Percentiles rank a stretch among this genome's conserved stretches.
Conservation (phyloP, 1,140 invertebrate species). For the Bombus sibiricus region DNA sequence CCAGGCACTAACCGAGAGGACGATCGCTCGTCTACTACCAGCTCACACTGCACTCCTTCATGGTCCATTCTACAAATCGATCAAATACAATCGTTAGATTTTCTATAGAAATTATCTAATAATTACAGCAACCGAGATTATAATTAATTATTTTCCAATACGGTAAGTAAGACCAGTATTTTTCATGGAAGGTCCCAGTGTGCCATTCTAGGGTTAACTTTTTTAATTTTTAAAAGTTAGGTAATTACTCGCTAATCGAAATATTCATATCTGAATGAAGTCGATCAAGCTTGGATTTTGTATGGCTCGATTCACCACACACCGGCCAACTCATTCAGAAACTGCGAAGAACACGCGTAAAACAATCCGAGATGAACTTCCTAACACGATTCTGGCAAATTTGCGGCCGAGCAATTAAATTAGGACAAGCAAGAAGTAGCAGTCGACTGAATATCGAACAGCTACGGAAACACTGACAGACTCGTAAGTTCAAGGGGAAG, state of each 20-base stretch:
- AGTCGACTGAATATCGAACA: background rate
- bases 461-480: background rate
- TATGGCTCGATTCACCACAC: background rate
- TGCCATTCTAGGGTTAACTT: too few species aligned
- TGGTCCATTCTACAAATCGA: constrained; percentile 76
- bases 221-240: too few species aligned
- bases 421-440: background rate
- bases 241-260: too few species aligned
- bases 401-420: background rate
- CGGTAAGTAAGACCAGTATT: too few species aligned
- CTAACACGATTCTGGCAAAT: too few species aligned
- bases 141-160: too few species aligned
- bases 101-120: too few species aligned
- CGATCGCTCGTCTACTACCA: constrained; percentile 67
- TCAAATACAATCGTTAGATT: constrained; percentile 14
- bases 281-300: background rate
- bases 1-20: constrained; percentile 48
- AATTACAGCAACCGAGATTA: too few species aligned
- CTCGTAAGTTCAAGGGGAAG: background rate
- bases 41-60: constrained; percentile 63
- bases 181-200: too few species aligned
- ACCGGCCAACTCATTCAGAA: background rate
- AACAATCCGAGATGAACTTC: background rate
- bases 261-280: too few species aligned
- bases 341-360: background rate